phyloP scores from a whole-genome alignment of 1,140 invertebrate genomes.

The Drosophila erecta region DNA sequence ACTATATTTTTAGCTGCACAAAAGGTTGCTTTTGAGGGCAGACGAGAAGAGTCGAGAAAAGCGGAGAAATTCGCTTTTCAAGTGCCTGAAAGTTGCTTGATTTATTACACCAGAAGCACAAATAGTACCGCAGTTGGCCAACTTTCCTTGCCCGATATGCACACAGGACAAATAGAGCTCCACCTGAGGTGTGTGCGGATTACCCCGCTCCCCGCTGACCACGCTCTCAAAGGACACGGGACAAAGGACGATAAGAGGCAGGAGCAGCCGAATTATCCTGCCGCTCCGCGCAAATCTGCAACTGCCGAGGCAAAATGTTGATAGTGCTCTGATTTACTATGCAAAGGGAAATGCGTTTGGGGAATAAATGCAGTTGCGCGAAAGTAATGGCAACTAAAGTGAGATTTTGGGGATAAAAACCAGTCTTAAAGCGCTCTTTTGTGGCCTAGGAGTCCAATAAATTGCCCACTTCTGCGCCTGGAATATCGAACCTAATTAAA shows the following conservation, averaged over 20 bases:
- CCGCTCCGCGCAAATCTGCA: slow-evolving; percentile 56
- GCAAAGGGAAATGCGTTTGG: slow-evolving; percentile 38
- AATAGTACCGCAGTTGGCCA: slow-evolving; percentile 1
- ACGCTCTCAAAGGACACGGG: slow-evolving; percentile 24
- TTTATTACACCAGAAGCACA: slow-evolving; percentile 65
- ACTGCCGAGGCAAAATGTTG: slow-evolving; percentile 65
- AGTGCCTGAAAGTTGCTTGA: slow-evolving; percentile 80
- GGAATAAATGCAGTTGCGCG: slow-evolving; percentile 15
- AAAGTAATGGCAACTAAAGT: slow-evolving; percentile 11
- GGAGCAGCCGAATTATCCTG: slow-evolving; percentile 57
- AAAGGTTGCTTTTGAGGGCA: slow-evolving; percentile 68
- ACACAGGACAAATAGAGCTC: slow-evolving; percentile 70
- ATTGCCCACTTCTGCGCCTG: background rate
- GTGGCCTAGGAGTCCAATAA: background rate
- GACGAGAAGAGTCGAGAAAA: slow-evolving; percentile 23
- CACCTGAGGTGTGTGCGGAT: slow-evolving; percentile 64
- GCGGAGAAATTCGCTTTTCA: slow-evolving; percentile 68
- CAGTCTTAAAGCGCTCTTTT: too few relatives aligned
- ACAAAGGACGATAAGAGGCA: slow-evolving; percentile 23
- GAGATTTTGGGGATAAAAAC: too few relatives aligned
- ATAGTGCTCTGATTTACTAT: slow-evolving; percentile 75
- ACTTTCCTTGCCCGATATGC: slow-evolving; percentile 33
- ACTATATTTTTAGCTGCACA: slow-evolving; percentile 57
- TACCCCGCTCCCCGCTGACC: slow-evolving; percentile 74
- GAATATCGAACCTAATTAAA: slow-evolving; percentile 45